Evolutionary conservation across 2,113 vertebrate genomes (phyloP).

Genomic region (Todiramphus saurophagus): DNA sequence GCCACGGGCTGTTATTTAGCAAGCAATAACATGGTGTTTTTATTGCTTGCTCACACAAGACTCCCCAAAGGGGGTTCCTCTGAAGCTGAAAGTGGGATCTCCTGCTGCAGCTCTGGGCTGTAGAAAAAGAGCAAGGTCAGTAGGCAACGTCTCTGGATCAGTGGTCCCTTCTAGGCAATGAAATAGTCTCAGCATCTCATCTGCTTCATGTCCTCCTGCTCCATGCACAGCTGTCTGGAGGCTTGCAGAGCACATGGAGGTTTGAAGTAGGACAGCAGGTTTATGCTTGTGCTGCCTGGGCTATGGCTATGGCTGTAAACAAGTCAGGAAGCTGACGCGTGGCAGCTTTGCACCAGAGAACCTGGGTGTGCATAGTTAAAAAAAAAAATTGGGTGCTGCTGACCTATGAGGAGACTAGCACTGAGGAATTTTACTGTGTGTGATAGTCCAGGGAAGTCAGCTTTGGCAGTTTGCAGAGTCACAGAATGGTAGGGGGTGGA

Average conservation of each 20-base stretch:
- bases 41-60: too few species aligned
- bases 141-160: background rate
- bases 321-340: background rate
- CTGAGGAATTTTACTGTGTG: rapidly evolving
- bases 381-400: background rate
- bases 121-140: background rate
- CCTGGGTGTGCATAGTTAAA: too few species aligned
- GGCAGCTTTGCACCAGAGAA: background rate
- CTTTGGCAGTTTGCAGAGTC: background rate
- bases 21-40: too few species aligned
- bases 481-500: too few species aligned
- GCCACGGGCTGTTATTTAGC: too few species aligned
- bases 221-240: background rate
- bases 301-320: background rate
- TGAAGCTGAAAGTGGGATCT: background rate
- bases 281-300: background rate
- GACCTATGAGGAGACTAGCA: background rate
- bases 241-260: background rate
- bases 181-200: background rate
- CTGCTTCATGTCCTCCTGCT: background rate
- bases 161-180: background rate
- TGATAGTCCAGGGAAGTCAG: background rate
- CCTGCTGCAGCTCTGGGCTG: background rate
- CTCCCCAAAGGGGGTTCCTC: too few species aligned
- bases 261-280: background rate